phyloP scores from a whole-genome alignment of 2,113 vertebrate species.

The Mustela lutreola region DNA sequence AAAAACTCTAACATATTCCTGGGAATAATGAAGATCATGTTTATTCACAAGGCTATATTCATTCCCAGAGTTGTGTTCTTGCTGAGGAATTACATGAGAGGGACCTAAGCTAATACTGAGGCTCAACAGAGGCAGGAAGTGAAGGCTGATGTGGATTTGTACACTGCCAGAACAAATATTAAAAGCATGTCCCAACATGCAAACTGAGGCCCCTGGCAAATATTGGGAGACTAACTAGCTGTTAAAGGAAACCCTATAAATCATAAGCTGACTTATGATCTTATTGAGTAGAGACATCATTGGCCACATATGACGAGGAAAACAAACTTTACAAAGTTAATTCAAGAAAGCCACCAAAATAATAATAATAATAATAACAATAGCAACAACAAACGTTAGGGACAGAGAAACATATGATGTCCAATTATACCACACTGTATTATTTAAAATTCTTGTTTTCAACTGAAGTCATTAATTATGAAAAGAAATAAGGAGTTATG shows the following conservation, averaged over 20 bases:
- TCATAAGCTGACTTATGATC: neutral
- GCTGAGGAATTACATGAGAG: neutral
- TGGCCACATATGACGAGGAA: neutral
- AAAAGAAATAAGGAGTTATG: neutral
- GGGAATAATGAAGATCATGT: neutral
- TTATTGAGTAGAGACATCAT: neutral
- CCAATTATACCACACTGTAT: neutral
- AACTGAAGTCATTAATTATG: neutral
- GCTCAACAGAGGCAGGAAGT: neutral
- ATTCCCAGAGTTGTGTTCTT: neutral
- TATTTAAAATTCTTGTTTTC: neutral
- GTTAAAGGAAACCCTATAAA: neutral
- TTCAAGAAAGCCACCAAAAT: neutral
- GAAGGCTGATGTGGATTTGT: neutral
- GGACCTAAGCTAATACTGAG: neutral
- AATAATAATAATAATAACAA: neutral
- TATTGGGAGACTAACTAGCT: neutral
- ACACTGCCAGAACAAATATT: no score
- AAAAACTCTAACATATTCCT: neutral
- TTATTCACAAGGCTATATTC: neutral
- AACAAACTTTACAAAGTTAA: neutral
- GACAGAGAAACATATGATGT: neutral
- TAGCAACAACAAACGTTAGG: no score
- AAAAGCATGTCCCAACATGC: neutral
- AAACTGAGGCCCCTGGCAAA: neutral